These are phyloP conservation scores for Talpa occidentalis DNA, from an alignment of 2,113 vertebrate genomes.

Conservation along the genomic window DNA sequence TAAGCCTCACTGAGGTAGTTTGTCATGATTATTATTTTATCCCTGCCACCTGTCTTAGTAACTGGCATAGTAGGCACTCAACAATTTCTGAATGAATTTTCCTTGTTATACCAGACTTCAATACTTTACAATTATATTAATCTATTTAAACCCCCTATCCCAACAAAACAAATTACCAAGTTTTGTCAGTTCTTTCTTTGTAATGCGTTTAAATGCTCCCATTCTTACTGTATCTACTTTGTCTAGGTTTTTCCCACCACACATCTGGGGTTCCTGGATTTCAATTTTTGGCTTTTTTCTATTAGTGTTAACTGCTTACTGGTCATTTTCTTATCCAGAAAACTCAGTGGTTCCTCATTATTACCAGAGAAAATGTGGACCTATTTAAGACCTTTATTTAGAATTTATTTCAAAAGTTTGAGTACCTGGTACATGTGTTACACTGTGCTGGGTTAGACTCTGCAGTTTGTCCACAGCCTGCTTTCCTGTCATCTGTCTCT, in stretches of 20 bases:
- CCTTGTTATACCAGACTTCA: background rate
- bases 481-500: conserved; percentile 15
- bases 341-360: background rate
- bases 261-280: background rate
- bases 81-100: background rate
- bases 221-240: background rate
- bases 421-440: background rate
- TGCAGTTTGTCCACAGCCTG: background rate
- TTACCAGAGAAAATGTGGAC: background rate
- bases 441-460: background rate
- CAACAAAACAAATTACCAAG: background rate
- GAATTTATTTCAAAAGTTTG: background rate
- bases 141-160: background rate
- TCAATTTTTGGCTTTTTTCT: conserved; percentile 14
- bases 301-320: background rate
- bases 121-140: background rate
- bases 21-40: background rate
- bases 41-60: background rate
- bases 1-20: background rate
- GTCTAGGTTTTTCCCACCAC: background rate
- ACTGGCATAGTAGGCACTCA: background rate
- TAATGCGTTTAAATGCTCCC: background rate
- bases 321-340: conserved; percentile 10
- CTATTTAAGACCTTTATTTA: background rate
- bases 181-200: conserved; percentile 13